These are phyloP conservation scores for Notamacropus eugenii DNA, from an alignment of 2,797 vertebrate genomes.

Conservation along the genomic window DNA sequence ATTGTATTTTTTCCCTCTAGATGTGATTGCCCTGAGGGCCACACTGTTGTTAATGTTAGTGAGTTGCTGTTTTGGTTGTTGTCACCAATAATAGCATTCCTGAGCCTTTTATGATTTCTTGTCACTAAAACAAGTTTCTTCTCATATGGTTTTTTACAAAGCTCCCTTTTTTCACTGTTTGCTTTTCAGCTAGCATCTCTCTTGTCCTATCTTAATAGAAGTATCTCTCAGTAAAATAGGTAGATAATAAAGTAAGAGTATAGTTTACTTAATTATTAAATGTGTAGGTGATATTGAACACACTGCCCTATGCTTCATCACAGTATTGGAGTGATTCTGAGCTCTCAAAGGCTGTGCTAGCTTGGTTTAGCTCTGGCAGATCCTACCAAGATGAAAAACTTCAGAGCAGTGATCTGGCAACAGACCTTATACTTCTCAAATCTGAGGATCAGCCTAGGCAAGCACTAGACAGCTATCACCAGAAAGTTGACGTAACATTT, in stretches of 20 bases:
- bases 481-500: background rate
- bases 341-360: background rate
- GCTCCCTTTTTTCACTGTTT: too few relatives aligned
- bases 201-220: background rate
- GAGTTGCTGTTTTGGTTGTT: too few relatives aligned
- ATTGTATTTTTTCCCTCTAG: slow-evolving; percentile 39
- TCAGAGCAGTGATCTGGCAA: background rate
- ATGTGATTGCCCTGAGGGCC: slow-evolving; percentile 27
- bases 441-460: background rate
- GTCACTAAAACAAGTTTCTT: too few relatives aligned
- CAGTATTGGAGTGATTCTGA: background rate
- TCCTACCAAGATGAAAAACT: background rate
- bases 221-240: background rate
- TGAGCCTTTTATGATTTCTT: too few relatives aligned
- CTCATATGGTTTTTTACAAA: too few relatives aligned
- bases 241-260: background rate
- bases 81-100: too few relatives aligned
- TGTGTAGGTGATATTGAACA: background rate
- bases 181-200: too few relatives aligned
- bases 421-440: background rate
- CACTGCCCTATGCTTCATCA: background rate
- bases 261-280: background rate
- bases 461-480: background rate
- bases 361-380: background rate
- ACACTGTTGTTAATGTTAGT: too few relatives aligned